phyloP scores from a whole-genome alignment of 1,140 invertebrate species.

The Euschistus heros region DNA sequence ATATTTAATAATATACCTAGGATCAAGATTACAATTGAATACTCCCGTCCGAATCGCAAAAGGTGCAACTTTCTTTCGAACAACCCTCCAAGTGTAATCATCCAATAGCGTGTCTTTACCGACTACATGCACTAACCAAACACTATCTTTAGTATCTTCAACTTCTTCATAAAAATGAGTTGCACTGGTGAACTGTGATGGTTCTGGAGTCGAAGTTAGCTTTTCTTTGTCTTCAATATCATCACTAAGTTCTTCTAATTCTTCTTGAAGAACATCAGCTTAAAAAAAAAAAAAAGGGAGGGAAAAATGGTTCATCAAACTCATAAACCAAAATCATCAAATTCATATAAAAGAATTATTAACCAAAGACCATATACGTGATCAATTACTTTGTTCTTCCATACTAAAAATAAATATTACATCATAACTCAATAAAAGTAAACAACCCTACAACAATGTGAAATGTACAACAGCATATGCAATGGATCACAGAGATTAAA shows the following conservation, averaged over 20 bases:
- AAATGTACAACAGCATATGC: not conserved
- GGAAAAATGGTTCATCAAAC: no score
- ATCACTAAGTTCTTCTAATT: slow-evolving; percentile 29
- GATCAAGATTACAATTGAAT: slow-evolving; percentile 37
- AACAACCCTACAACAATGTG: no score
- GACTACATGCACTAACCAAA: slow-evolving; percentile 43
- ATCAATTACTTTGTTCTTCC: no score
- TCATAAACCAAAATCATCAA: no score
- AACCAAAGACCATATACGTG: no score
- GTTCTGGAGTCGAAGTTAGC: slow-evolving; percentile 25
- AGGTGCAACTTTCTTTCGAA: slow-evolving; percentile 36
- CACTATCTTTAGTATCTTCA: slow-evolving; percentile 46
- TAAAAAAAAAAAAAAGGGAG: slow-evolving; percentile 16
- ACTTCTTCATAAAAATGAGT: slow-evolving; percentile 43
- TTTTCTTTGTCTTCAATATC: slow-evolving; percentile 7
- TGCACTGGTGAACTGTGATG: slow-evolving; percentile 40
- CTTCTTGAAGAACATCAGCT: slow-evolving; percentile 30
- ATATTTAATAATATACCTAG: slow-evolving; percentile 2
- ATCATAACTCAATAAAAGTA: no score
- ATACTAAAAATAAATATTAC: no score
- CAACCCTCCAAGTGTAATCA: slow-evolving; percentile 36
- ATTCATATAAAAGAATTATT: no score
- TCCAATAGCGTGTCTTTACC: slow-evolving; percentile 31
- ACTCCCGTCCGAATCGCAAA: slow-evolving; percentile 42
- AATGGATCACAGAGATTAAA: not conserved